Evolutionary conservation across 2,797 vertebrate genomes (phyloP).

Genomic region (Rousettus madagascariensis): DNA sequence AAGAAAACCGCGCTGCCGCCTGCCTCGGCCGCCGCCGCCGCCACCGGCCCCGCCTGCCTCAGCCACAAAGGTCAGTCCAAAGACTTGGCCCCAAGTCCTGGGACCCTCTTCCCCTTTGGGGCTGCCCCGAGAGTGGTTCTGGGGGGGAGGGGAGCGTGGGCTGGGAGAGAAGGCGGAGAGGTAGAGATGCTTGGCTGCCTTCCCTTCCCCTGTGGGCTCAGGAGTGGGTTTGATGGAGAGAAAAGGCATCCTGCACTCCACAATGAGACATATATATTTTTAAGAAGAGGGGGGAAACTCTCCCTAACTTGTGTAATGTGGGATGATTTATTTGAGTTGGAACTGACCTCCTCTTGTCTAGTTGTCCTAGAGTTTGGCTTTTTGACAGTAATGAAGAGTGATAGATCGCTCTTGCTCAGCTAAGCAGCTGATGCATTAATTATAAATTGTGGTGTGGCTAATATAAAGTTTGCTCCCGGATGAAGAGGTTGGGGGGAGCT

Average conservation of each 20-base stretch:
- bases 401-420: slow-evolving; percentile 95
- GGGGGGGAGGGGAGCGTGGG: slow-evolving; percentile 66
- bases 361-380: slow-evolving; percentile 93
- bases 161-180: slow-evolving; percentile 41
- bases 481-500: slow-evolving; percentile 82
- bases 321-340: slow-evolving; percentile 93
- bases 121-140: not conserved
- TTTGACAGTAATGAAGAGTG: slow-evolving; percentile 99
- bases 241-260: slow-evolving; percentile 59
- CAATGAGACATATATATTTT: slow-evolving; percentile 71
- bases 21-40: slow-evolving; percentile 86
- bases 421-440: slow-evolving; percentile 97
- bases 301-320: slow-evolving; percentile 89
- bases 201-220: slow-evolving; percentile 65
- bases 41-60: slow-evolving; percentile 90
- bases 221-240: slow-evolving; percentile 66
- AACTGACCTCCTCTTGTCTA: slow-evolving; percentile 91
- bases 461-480: slow-evolving; percentile 87
- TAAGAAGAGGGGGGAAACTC: slow-evolving; percentile 78
- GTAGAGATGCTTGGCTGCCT: slow-evolving; percentile 62
- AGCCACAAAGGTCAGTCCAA: slow-evolving; percentile 96
- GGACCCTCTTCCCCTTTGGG: slow-evolving; percentile 41
- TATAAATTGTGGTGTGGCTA: slow-evolving; percentile 91
- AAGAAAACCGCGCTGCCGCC: slow-evolving; percentile 91
- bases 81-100: slow-evolving; percentile 73